Evolutionary conservation across 2,888 invertebrate species (phyloP).

Genomic region (Drosophila neotestacea): DNA sequence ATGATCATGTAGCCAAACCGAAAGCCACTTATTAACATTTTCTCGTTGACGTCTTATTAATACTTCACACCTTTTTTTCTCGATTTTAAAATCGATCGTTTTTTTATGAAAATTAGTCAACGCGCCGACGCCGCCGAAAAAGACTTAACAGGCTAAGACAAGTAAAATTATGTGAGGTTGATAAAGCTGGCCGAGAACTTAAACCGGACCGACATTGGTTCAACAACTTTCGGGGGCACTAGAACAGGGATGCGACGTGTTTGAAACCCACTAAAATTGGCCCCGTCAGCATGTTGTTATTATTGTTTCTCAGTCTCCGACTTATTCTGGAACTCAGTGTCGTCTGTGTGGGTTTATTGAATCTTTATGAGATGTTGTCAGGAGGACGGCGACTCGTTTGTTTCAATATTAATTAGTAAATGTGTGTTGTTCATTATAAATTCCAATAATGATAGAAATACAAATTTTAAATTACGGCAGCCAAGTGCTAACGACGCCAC

Average conservation of each 20-base stretch:
- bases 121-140: conserved; percentile 44
- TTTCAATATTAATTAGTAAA: conserved; percentile 73
- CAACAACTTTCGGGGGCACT: conserved; percentile 37
- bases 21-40: conserved; percentile 74
- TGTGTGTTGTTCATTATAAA: conserved; percentile 59
- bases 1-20: conserved; percentile 42
- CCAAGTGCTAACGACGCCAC: conserved; percentile 4
- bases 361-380: conserved; percentile 61
- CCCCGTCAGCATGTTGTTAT: conserved; percentile 5
- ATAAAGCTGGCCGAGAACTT: conserved; percentile 52
- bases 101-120: conserved; percentile 79
- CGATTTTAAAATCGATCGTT: conserved; percentile 74
- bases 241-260: conserved; percentile 33
- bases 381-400: conserved; percentile 47
- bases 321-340: neutral
- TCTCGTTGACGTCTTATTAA: conserved; percentile 81
- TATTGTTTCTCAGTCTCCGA: neutral
- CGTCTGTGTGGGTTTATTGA: conserved; percentile 58
- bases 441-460: conserved; percentile 51
- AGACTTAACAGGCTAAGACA: conserved; percentile 44
- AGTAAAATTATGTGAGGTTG: conserved; percentile 31
- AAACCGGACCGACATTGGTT: conserved; percentile 41
- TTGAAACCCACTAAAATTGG: neutral
- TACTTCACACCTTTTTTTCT: conserved; percentile 79
- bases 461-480: conserved; percentile 47